Evolutionary conservation across 2,888 invertebrate species (phyloP).

Genomic region (Agrilus biguttatus): DNA sequence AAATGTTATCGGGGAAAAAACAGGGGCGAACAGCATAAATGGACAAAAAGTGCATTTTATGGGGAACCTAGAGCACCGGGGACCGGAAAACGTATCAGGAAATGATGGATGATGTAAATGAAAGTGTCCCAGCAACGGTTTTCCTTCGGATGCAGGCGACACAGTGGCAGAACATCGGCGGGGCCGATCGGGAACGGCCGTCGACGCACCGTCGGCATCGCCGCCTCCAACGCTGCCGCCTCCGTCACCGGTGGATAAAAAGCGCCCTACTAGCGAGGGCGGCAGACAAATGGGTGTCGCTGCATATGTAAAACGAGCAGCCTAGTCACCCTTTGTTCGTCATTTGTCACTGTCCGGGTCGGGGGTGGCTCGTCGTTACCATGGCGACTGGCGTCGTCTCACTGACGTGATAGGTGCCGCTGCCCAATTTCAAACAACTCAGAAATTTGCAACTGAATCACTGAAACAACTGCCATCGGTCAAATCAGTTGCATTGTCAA

Average conservation of each 20-base stretch:
- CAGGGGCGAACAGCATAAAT: too few relatives aligned
- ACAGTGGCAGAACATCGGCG: not conserved
- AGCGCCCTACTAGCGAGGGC: conserved; percentile 14
- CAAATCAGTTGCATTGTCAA: too few relatives aligned
- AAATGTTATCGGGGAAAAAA: too few relatives aligned
- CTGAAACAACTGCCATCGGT: not conserved
- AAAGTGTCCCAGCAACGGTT: not conserved
- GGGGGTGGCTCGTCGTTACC: conserved; percentile 26
- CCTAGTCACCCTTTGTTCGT: conserved; percentile 34
- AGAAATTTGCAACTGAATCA: not conserved
- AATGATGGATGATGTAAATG: too few relatives aligned
- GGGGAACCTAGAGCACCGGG: too few relatives aligned
- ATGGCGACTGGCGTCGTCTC: conserved; percentile 22
- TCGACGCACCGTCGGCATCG: conserved; percentile 4
- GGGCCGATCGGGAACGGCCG: not conserved
- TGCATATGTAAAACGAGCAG: conserved; percentile 35
- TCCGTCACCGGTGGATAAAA: conserved; percentile 11
- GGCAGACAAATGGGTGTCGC: conserved; percentile 35
- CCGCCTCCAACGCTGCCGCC: conserved; percentile 4
- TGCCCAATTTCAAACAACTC: too few relatives aligned
- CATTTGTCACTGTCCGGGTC: conserved; percentile 33
- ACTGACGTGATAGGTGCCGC: too few relatives aligned
- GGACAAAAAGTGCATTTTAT: too few relatives aligned
- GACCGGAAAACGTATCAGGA: too few relatives aligned
- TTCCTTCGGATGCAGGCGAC: too few relatives aligned